Base-by-base conservation (phyloP, 2,797 vertebrate species). In the Hapalemur alaotrensis region DNA sequence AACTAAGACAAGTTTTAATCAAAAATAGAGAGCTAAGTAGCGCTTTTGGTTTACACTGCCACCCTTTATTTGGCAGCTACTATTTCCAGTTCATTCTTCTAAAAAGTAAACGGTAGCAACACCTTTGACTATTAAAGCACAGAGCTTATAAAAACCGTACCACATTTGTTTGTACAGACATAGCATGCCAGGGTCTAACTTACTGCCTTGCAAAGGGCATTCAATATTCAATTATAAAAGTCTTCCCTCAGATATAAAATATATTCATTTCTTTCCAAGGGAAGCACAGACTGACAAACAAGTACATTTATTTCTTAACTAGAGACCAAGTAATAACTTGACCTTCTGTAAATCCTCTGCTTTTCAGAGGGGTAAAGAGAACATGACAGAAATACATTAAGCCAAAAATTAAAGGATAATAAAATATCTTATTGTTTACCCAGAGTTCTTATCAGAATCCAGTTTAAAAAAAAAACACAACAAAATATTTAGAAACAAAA, bases 401-500 rank as follows among this genome's bases (percentile, higher is more conserved):
- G 5, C 43, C 32, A 63, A 70, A 95, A 87, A 86, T 89, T 86
- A 65, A 81, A 93, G 43, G 52, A 79, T 67, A 70, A 84, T 79
- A 73, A 69, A 89, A 82, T 30, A 84, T 78, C 41, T 92, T 50
- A 87, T 38, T 88, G 18, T 92, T 92, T 92, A 76, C 63, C 41
- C 90, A 30, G 22, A 61, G 63, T 48, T 76, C 30, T 94, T 94
- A 90, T 67, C 65, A 96, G 35, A 89, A 82, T 82, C 65, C 13
- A 25, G 20, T 30, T 32, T 25, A 28, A 59, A 84, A 93, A 32
- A 38, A 57, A 59, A 28, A 59, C 28, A 59, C 25, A 12, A 59
- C 80, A 91, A 20, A 73, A 38, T 89, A 94, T 86, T 93, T 92
- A 48, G 87, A 96, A 90, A 84, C 57, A 84, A 93, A 95, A 85